These are phyloP conservation scores for Pyrgus malvae DNA, from an alignment of 2,888 invertebrate genomes.

Conservation along the genomic window DNA sequence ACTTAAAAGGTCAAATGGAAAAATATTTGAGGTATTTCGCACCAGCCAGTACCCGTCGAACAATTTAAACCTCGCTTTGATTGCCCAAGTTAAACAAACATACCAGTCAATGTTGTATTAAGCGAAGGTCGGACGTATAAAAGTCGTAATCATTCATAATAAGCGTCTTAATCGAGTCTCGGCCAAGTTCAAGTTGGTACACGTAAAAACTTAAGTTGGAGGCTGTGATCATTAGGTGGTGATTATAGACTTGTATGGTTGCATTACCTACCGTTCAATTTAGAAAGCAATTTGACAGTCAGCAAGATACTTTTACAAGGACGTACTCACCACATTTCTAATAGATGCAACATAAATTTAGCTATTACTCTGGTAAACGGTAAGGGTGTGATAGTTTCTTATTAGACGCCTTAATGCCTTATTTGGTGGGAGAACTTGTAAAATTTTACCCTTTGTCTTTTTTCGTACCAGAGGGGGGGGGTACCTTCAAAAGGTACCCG, in stretches of 20 bases:
- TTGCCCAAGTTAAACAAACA: neutral
- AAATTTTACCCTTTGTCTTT: too few relatives aligned
- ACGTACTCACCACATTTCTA: neutral
- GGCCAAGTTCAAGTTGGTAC: constrained; percentile 63
- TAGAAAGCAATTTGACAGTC: neutral
- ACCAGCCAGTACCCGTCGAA: neutral
- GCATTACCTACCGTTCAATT: constrained; percentile 51
- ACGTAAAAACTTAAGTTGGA: constrained; percentile 45
- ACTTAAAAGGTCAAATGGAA: too few relatives aligned
- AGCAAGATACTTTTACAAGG: neutral
- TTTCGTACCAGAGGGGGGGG: too few relatives aligned
- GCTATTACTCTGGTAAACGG: too few relatives aligned
- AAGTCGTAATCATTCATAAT: constrained; percentile 43
- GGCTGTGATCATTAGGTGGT: constrained; percentile 47
- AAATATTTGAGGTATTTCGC: too few relatives aligned
- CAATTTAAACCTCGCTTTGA: neutral
- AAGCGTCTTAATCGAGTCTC: constrained; percentile 36
- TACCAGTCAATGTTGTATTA: constrained; percentile 12
- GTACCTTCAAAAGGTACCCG: too few relatives aligned
- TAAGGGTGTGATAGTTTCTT: too few relatives aligned
- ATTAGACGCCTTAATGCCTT: too few relatives aligned
- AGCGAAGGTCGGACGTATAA: constrained; percentile 37
- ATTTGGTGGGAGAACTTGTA: too few relatives aligned
- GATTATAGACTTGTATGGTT: constrained; percentile 44
- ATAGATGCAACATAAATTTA: too few relatives aligned